Evolutionary conservation across 37 sponge, comb jelly and placozoan genomes (phyloP).

Genomic region (Chondrilla cf. caribensis): DNA sequence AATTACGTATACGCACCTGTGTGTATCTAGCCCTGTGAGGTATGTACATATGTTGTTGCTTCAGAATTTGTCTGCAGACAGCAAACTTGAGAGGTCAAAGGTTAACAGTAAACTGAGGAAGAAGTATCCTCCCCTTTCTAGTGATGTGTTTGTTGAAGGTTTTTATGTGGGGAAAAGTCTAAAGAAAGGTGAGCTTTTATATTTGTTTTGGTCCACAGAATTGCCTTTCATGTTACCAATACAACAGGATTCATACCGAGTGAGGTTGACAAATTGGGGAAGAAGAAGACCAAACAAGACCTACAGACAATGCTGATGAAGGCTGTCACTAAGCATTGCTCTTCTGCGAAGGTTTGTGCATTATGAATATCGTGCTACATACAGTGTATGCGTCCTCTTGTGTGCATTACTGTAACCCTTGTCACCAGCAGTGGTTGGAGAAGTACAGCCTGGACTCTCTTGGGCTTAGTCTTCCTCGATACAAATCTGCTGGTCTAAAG

Average conservation of each 20-base stretch:
- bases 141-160: neutral
- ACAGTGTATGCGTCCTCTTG: too few relatives aligned
- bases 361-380: too few relatives aligned
- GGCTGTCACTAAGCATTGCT: too few relatives aligned
- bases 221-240: too few relatives aligned
- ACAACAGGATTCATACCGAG: too few relatives aligned
- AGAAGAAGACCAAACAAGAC: too few relatives aligned
- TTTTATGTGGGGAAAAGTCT: neutral
- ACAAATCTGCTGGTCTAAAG: neutral
- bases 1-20: neutral
- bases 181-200: neutral
- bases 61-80: neutral
- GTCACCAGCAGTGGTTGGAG: neutral
- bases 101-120: neutral
- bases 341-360: too few relatives aligned
- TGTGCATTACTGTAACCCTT: neutral
- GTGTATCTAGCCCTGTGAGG: neutral
- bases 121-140: neutral
- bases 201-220: too few relatives aligned
- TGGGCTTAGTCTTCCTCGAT: neutral
- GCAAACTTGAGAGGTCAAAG: neutral
- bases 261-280: too few relatives aligned
- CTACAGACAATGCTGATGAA: too few relatives aligned
- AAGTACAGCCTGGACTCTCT: neutral
- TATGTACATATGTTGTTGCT: neutral